These are phyloP conservation scores for Arge pagana DNA, from an alignment of 2,888 invertebrate species.

Conservation along the genomic window DNA sequence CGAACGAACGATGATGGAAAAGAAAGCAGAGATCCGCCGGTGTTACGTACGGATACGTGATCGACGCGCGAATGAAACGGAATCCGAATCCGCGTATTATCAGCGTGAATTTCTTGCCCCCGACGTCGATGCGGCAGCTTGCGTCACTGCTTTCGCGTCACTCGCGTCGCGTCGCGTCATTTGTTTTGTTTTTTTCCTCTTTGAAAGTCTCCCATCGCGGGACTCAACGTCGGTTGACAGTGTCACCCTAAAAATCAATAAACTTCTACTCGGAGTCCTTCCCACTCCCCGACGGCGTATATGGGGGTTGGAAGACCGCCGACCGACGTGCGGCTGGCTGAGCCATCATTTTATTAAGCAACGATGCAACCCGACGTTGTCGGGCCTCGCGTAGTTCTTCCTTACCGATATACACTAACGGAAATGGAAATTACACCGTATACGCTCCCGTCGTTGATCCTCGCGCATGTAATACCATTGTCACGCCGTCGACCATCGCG, in stretches of 20 bases:
- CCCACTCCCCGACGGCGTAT: conserved; percentile 50
- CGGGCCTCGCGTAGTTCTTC: conserved; percentile 11
- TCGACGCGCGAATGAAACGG: too few species aligned
- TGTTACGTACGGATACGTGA: too few species aligned
- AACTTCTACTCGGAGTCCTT: conserved; percentile 61
- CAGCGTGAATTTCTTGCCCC: too few species aligned
- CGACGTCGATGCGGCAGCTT: conserved; percentile 19
- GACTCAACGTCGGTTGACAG: conserved; percentile 65
- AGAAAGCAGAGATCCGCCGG: too few species aligned
- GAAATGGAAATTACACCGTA: conserved; percentile 8
- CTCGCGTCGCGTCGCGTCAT: conserved; percentile 15
- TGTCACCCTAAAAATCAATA: conserved; percentile 73
- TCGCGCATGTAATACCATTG: neutral
- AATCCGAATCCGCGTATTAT: too few species aligned
- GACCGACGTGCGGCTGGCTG: conserved; percentile 43
- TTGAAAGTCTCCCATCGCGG: conserved; percentile 60
- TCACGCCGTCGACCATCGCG: neutral
- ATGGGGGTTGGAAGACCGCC: conserved; percentile 38
- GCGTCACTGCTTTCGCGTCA: conserved; percentile 22
- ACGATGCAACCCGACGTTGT: conserved; percentile 38
- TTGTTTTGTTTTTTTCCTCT: conserved; percentile 49
- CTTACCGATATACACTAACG: too few species aligned
- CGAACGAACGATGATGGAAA: conserved; percentile 21
- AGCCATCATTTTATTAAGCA: conserved; percentile 47
- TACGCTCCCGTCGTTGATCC: conserved; percentile 3